These are phyloP conservation scores for Atlantisia rogersi DNA, from an alignment of 2,113 vertebrate genomes.

Conservation along the genomic window DNA sequence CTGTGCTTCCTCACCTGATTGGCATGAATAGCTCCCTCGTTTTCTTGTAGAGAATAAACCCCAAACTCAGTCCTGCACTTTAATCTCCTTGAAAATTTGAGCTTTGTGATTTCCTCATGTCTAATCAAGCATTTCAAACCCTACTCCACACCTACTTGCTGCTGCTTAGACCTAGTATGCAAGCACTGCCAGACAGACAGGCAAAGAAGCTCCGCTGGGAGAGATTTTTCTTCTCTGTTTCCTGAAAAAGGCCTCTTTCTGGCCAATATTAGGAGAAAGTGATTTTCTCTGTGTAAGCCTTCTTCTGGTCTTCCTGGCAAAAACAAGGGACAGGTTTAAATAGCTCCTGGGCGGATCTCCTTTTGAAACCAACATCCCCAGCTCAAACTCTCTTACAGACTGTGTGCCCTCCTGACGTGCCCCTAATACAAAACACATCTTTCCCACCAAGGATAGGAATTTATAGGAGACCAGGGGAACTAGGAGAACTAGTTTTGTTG, in stretches of 20 bases:
- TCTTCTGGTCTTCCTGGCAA: conserved; percentile 14
- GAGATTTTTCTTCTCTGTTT: background rate
- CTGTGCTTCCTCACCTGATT: background rate
- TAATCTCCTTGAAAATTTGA: background rate
- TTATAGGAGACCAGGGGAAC: background rate
- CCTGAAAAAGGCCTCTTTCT: background rate
- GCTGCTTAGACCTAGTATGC: background rate
- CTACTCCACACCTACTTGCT: background rate
- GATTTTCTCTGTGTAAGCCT: background rate
- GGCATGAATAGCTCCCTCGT: background rate
- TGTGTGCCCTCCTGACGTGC: background rate
- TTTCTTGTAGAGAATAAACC: background rate
- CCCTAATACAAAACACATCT: background rate
- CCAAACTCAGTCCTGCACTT: background rate
- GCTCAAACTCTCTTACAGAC: background rate
- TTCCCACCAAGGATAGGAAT: background rate
- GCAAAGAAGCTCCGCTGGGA: background rate
- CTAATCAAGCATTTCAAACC: background rate
- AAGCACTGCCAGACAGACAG: background rate
- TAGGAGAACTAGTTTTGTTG: background rate
- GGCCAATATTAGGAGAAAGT: background rate
- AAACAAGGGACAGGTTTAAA: conserved; percentile 21
- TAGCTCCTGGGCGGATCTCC: background rate
- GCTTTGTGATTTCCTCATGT: background rate
- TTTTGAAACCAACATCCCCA: background rate